phyloP scores from a whole-genome alignment of 2,797 vertebrate genomes.

The Sebastolobus altivelis region DNA sequence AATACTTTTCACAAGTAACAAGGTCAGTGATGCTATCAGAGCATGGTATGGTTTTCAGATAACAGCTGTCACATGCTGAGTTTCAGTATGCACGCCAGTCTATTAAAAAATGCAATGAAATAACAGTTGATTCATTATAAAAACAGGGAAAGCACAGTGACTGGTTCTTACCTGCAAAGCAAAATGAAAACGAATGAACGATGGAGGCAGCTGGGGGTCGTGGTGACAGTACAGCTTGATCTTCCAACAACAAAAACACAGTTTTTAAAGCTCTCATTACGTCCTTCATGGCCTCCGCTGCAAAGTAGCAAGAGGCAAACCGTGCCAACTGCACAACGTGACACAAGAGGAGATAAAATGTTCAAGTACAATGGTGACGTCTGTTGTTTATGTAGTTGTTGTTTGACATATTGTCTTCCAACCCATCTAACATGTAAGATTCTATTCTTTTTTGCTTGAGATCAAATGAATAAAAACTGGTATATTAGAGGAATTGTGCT shows the following conservation, averaged over 20 bases:
- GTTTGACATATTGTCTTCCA: neutral
- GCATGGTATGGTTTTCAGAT: neutral
- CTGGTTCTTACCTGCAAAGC: neutral
- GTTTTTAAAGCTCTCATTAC: slow-evolving; percentile 8
- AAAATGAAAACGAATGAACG: neutral
- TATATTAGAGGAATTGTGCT: neutral
- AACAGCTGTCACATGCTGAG: neutral
- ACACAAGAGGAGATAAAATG: neutral
- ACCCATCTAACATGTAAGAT: neutral
- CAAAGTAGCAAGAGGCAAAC: neutral
- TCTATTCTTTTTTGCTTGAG: neutral
- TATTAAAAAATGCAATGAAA: neutral
- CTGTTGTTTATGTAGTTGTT: neutral
- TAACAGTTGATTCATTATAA: neutral
- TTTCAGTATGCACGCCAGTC: neutral
- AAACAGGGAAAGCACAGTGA: neutral
- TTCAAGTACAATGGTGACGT: neutral
- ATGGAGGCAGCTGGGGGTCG: slow-evolving; percentile 16
- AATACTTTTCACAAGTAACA: neutral
- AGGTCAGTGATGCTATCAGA: neutral
- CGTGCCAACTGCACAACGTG: neutral
- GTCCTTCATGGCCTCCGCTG: neutral
- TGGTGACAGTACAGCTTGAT: slow-evolving; percentile 34
- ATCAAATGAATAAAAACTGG: neutral
- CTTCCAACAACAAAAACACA: neutral